Evolutionary conservation across 2,113 vertebrate genomes (phyloP), one percentile per base, ranked within the genome.

Genomic region (Brachyhypopomus gauderio): DNA sequence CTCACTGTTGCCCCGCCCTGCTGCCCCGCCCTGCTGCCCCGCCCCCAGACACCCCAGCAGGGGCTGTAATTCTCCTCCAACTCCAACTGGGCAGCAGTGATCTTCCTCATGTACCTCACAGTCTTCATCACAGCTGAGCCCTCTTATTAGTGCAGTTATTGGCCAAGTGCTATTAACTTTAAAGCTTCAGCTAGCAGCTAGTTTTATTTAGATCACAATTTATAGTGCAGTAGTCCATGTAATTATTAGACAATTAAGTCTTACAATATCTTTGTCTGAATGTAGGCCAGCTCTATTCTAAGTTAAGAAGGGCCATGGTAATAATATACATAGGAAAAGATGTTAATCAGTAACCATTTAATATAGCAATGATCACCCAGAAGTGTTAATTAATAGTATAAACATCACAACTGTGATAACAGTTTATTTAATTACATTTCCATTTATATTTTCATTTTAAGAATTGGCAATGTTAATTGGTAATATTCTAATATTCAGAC

Each of bases 41-140:
- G 27, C 77, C 70, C 66, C 72, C 67, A 58, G 81, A 77, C 58
- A 34, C 72, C 0, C 12, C 66, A 83, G 74, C 41, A 41, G 41
- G 41, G 41, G 9, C 41, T 41, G 41, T 2, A 30, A 30, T 30
- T 7, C 41, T 9, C 9, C 41, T 41, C 41, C 41, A 41, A 1
- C 41, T 41, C 41, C 41, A 41, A 78, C 74, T 17, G 4, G 77
- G 69, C 73, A 69, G 59, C 5, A 9, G 45, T 20, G 74, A 55
- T 85, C 71, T 79, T 79, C 77, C 55, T 73, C 63, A 77, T 82
- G 22, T 58, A 83, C 81, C 78, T 83, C 77, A 67, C 79, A 75
- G 71, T 85, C 75, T 74, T 85, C 80, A 85, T 80, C 77, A 56
- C 77, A 74, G 60, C 75, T 16, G 84, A 79, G 72, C 74, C 73